Percentiles rank a stretch among this genome's conserved stretches.
phyloP scores from a whole-genome alignment of 2,888 invertebrate genomes.

The Microctonus aethiopoides region DNA sequence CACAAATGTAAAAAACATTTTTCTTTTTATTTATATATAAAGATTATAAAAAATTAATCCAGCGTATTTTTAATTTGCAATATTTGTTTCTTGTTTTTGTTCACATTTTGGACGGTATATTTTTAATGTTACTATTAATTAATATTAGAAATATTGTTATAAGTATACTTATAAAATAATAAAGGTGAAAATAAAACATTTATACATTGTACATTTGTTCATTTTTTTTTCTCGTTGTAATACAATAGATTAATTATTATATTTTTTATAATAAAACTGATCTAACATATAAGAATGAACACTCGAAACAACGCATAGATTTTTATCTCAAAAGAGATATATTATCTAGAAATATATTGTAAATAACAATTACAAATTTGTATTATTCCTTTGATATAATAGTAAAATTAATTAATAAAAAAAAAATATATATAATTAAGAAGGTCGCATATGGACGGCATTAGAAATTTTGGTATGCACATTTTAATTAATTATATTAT shows the following conservation, averaged over 20 bases:
- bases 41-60: slow-evolving; percentile 1
- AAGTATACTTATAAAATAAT: neutral
- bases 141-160: neutral
- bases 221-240: neutral
- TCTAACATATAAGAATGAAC: neutral
- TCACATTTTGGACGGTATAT: slow-evolving; percentile 1
- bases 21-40: slow-evolving; percentile 4
- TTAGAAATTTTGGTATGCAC: neutral
- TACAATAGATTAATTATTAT: neutral
- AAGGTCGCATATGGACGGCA: neutral
- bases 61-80: neutral
- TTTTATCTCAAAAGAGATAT: neutral
- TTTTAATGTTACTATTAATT: neutral
- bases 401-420: neutral
- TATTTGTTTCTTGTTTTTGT: neutral
- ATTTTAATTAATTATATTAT: neutral
- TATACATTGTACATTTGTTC: neutral
- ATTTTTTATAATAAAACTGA: neutral
- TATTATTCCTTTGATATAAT: neutral
- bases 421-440: neutral
- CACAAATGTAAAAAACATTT: too few species aligned
- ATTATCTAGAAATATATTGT: neutral
- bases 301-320: neutral
- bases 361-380: neutral
- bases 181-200: neutral